Percentiles rank a stretch among this genome's conserved stretches.
Evolutionary conservation across 2,113 vertebrate species (phyloP).

Genomic region (Fukomys damarensis): DNA sequence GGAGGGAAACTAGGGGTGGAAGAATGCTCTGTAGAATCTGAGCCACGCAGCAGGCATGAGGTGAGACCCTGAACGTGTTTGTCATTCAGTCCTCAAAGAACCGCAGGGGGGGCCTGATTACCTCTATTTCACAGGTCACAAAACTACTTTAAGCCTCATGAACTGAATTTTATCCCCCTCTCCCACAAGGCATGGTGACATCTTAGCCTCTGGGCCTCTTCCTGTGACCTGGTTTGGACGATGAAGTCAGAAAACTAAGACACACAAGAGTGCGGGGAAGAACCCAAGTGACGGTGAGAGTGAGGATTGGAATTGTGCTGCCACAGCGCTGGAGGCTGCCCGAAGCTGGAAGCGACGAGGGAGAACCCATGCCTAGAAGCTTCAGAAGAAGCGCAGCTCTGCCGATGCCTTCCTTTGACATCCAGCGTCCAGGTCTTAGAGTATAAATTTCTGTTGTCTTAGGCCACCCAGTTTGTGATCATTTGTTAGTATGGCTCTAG

Average conservation of each 20-base stretch:
- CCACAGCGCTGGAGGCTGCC: too few relatives aligned
- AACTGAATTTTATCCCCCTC: background rate
- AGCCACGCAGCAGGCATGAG: background rate
- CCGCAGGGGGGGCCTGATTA: background rate
- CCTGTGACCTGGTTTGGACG: background rate
- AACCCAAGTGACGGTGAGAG: background rate
- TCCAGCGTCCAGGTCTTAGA: background rate
- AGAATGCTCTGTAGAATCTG: background rate
- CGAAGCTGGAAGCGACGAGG: background rate
- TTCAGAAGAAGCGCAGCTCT: background rate
- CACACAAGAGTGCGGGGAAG: background rate
- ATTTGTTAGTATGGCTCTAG: background rate
- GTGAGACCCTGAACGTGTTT: background rate
- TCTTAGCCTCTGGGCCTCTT: background rate
- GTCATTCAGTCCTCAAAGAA: background rate
- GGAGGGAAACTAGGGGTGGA: background rate
- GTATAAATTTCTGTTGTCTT: background rate
- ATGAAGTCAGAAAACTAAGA: background rate
- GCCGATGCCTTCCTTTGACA: background rate
- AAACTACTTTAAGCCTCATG: background rate
- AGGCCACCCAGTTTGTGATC: background rate
- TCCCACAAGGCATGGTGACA: background rate
- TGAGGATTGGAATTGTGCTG: too few relatives aligned
- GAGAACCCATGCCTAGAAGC: too few relatives aligned
- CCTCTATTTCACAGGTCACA: background rate